Conservation (phyloP, 1,140 invertebrate genomes). For the Pemphigus obesinymphae region DNA sequence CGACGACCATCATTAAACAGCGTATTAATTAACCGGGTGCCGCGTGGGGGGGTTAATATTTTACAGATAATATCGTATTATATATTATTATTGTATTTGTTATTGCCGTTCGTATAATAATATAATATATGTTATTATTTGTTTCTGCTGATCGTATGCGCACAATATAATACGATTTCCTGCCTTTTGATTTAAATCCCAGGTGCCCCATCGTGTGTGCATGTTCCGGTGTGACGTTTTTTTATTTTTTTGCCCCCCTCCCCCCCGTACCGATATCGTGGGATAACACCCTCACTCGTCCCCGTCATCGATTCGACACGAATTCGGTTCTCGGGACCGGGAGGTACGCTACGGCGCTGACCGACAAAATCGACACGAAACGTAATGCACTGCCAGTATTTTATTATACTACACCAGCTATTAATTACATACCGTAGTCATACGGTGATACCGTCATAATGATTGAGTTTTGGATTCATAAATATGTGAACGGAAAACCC, state of each 20-base stretch:
- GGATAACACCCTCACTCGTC: slow-evolving; percentile 2
- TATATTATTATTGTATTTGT: background rate
- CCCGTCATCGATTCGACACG: background rate
- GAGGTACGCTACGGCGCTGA: background rate
- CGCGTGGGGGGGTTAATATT: background rate
- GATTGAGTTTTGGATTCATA: no score
- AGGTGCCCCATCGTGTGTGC: slow-evolving; percentile 27
- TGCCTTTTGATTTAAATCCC: slow-evolving; percentile 41
- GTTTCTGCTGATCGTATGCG: background rate
- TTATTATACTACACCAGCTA: no score
- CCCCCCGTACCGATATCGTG: no score
- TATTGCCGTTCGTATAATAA: background rate
- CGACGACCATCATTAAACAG: slow-evolving; percentile 28
- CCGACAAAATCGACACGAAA: slow-evolving; percentile 5
- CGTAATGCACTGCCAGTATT: no score
- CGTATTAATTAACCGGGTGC: slow-evolving; percentile 15
- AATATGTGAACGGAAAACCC: no score
- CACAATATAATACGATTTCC: slow-evolving; percentile 3
- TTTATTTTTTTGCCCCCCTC: no score
- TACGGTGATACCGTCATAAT: no score
- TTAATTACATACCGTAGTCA: no score
- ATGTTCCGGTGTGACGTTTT: slow-evolving; percentile 4
- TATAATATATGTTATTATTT: no score
- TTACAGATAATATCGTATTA: background rate
- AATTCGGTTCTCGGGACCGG: background rate